These are phyloP conservation scores for Formica aserva DNA, from an alignment of 2,888 invertebrate genomes.

Conservation along the genomic window DNA sequence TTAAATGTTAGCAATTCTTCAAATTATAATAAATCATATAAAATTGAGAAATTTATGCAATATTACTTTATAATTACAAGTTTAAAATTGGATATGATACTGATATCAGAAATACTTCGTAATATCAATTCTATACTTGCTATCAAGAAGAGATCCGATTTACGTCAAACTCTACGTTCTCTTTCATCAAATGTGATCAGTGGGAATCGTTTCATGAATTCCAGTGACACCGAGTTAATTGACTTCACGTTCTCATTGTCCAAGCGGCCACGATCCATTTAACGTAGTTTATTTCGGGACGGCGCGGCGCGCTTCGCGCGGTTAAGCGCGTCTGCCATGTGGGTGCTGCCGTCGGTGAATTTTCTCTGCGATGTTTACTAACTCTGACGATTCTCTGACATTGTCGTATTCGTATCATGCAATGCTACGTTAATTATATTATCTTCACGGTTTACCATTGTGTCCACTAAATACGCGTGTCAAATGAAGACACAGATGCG, in stretches of 20 bases:
- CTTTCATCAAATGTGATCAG: background rate
- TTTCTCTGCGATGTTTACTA: slow-evolving; percentile 54
- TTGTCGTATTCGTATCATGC: slow-evolving; percentile 5
- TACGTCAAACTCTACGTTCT: background rate
- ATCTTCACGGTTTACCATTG: background rate
- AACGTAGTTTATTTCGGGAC: slow-evolving; percentile 56
- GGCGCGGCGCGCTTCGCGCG: slow-evolving; percentile 66
- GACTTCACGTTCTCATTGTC: slow-evolving; percentile 55
- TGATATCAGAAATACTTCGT: background rate
- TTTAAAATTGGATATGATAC: background rate
- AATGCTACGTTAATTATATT: slow-evolving; percentile 24
- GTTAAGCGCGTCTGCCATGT: slow-evolving; percentile 79
- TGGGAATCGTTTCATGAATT: slow-evolving; percentile 23
- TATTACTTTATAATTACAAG: background rate
- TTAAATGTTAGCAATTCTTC: background rate
- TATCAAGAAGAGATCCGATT: background rate
- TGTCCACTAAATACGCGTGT: background rate
- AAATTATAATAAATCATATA: background rate
- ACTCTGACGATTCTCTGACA: slow-evolving; percentile 44
- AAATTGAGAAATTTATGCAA: background rate
- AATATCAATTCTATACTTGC: background rate
- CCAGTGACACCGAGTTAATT: slow-evolving; percentile 40
- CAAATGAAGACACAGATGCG: background rate
- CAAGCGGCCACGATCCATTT: slow-evolving; percentile 49
- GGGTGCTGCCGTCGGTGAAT: slow-evolving; percentile 72